These are phyloP conservation scores for Chiloscyllium plagiosum DNA, from an alignment of 2,113 vertebrate species.

Conservation along the genomic window DNA sequence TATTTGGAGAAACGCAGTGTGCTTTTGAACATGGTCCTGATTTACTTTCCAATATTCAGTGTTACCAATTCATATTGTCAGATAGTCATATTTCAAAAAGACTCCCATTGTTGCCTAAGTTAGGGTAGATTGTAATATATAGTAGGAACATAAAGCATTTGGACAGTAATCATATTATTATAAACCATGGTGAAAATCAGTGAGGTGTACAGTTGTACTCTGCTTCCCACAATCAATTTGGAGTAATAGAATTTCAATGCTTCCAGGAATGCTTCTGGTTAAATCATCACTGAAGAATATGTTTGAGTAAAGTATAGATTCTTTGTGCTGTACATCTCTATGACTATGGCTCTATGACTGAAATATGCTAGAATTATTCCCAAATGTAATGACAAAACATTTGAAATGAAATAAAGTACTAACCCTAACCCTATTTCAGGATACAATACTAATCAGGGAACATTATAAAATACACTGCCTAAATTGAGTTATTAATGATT, in stretches of 20 bases:
- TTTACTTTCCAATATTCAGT: neutral
- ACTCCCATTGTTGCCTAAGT: neutral
- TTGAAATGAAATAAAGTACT: neutral
- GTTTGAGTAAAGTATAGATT: neutral
- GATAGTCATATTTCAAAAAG: neutral
- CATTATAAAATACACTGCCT: too few species aligned
- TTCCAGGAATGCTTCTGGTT: neutral
- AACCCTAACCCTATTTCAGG: neutral
- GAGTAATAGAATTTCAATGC: neutral
- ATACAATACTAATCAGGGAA: neutral
- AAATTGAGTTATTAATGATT: neutral
- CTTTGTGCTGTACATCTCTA: neutral
- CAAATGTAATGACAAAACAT: neutral
- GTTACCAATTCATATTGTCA: neutral
- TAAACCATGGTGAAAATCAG: neutral
- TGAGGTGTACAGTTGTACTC: neutral
- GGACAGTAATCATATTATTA: neutral
- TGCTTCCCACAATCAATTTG: neutral
- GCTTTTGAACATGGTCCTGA: neutral
- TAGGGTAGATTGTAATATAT: neutral
- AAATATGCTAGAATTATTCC: neutral
- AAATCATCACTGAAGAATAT: neutral
- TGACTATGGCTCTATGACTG: too few species aligned
- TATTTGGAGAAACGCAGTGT: neutral
- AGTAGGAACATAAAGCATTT: neutral